Evolutionary conservation across 1,140 invertebrate species (phyloP).

Genomic region (Eurosta solidaginis): DNA sequence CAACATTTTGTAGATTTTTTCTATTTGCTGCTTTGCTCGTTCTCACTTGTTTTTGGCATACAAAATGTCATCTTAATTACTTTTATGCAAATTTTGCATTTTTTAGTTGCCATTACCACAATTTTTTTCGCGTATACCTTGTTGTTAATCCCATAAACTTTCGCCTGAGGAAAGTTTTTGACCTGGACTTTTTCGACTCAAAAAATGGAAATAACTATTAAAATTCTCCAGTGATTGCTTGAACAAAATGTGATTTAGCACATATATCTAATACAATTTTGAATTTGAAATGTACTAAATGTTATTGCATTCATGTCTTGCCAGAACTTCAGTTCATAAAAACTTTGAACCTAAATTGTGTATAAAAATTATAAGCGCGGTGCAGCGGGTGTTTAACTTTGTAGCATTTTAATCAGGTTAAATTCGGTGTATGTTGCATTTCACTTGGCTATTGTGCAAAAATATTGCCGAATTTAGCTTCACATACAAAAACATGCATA

Average conservation of each 20-base stretch:
- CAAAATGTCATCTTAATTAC: constrained; percentile 1
- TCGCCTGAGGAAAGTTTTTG: no score
- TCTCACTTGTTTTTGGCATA: neutral
- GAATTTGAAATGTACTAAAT: no score
- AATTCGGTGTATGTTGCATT: neutral
- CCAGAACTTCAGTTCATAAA: no score
- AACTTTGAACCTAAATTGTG: neutral
- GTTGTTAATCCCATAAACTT: neutral
- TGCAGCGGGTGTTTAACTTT: neutral
- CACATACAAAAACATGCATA: neutral
- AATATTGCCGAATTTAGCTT: neutral
- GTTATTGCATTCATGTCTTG: no score
- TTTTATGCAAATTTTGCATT: constrained; percentile 18
- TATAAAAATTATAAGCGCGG: neutral
- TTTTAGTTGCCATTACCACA: constrained; percentile 12
- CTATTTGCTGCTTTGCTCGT: neutral
- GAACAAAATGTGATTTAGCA: no score
- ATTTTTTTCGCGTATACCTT: neutral
- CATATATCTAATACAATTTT: no score
- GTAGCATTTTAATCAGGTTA: neutral
- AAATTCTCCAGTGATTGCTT: no score
- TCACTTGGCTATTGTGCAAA: neutral
- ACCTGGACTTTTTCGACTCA: no score
- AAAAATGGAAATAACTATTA: no score
- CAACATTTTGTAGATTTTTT: neutral